Conservation (phyloP, 2,888 invertebrate species). For the Sialis fuliginosa region DNA sequence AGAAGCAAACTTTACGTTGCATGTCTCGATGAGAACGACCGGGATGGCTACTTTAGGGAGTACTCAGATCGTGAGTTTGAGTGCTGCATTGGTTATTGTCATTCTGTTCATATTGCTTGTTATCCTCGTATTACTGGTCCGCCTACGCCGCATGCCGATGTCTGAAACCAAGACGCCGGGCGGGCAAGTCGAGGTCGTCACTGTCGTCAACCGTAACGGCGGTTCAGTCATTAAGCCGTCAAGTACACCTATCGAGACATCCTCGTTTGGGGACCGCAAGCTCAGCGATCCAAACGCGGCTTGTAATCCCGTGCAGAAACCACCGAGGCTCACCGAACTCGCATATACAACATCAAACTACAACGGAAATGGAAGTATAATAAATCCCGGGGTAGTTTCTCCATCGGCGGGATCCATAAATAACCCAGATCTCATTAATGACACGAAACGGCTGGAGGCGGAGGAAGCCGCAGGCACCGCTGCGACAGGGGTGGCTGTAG, state of each 20-base stretch:
- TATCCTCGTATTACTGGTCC: slow-evolving; percentile 53
- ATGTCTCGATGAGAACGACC: slow-evolving; percentile 57
- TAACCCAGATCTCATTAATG: slow-evolving; percentile 73
- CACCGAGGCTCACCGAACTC: slow-evolving; percentile 47
- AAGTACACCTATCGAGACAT: slow-evolving; percentile 32
- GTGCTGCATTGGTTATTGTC: slow-evolving; percentile 62
- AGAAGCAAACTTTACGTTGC: slow-evolving; percentile 77
- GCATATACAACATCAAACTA: slow-evolving; percentile 51
- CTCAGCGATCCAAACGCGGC: slow-evolving; percentile 23
- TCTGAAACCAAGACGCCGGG: slow-evolving; percentile 62
- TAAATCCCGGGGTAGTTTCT: slow-evolving; percentile 48
- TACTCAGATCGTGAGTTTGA: slow-evolving; percentile 71
- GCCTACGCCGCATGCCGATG: slow-evolving; percentile 53
- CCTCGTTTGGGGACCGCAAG: slow-evolving; percentile 24
- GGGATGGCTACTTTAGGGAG: slow-evolving; percentile 68
- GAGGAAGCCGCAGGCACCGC: slow-evolving; percentile 27
- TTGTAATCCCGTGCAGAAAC: slow-evolving; percentile 53
- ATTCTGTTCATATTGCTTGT: slow-evolving; percentile 56
- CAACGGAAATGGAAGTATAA: slow-evolving; percentile 45
- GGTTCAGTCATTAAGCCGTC: slow-evolving; percentile 25
- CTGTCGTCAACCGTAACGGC: slow-evolving; percentile 34
- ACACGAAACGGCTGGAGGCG: slow-evolving; percentile 50
- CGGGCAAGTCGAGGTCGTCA: slow-evolving; percentile 53
- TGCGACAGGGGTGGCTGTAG: slow-evolving; percentile 19
- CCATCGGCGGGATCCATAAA: slow-evolving; percentile 58